phyloP scores from a whole-genome alignment of 37 sponge, comb jelly and placozoan genomes.

The Ianthella basta region DNA sequence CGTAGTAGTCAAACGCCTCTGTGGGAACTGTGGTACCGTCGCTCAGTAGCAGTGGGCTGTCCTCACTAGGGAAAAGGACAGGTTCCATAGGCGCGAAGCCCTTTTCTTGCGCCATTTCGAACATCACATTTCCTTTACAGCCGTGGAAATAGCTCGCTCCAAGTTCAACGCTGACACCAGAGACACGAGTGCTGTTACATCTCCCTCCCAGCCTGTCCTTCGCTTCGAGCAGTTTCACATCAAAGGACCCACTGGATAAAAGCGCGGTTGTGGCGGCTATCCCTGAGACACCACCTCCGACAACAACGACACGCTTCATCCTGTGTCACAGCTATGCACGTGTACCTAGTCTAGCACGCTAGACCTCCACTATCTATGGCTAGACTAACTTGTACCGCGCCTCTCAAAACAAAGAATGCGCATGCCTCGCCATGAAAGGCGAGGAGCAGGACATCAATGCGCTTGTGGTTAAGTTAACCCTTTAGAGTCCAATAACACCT shows the following conservation, averaged over 20 bases:
- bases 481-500: no score
- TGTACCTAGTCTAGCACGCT: no score
- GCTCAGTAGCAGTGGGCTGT: neutral
- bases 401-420: no score
- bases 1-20: neutral
- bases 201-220: conserved; percentile 7
- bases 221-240: neutral
- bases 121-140: neutral
- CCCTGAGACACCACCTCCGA: conserved; percentile 3
- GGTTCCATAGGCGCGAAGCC: neutral
- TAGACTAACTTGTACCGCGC: no score
- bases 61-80: no score
- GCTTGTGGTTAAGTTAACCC: no score
- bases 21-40: neutral
- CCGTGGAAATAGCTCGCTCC: conserved; percentile 13
- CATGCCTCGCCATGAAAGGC: no score
- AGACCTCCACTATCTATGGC: no score
- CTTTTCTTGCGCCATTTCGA: neutral
- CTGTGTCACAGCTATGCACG: no score
- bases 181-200: neutral
- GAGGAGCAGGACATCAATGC: no score
- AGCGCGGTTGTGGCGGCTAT: neutral
- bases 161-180: neutral
- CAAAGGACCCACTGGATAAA: neutral
- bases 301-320: neutral